These are phyloP conservation scores for Dipodomys ordii DNA, from an alignment of 2,113 vertebrate genomes.

Conservation along the genomic window DNA sequence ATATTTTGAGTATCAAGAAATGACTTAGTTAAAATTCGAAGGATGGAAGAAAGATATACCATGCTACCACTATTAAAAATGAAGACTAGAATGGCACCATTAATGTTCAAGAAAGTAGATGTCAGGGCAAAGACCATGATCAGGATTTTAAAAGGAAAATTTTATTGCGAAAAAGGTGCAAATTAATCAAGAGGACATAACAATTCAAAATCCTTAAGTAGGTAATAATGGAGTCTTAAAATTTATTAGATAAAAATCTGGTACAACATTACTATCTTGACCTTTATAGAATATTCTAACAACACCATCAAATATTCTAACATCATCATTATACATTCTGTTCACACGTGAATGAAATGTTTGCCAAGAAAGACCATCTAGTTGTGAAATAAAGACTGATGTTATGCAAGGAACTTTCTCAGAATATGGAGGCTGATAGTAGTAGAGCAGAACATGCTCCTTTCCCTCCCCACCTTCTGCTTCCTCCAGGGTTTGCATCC, in stretches of 20 bases:
- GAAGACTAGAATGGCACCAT: not conserved
- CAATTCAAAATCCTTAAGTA: not conserved
- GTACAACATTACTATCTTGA: not conserved
- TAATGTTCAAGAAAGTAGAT: not conserved
- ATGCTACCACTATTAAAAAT: not conserved
- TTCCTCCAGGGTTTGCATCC: not conserved
- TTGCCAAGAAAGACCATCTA: not conserved
- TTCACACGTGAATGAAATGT: not conserved
- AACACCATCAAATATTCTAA: not conserved
- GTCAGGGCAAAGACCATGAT: not conserved
- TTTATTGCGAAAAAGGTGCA: not conserved
- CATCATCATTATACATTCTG: not conserved
- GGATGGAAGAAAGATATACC: not conserved
- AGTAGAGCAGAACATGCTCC: not conserved
- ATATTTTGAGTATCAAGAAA: slow-evolving; percentile 1
- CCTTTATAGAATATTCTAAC: not conserved
- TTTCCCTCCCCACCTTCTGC: too few relatives aligned
- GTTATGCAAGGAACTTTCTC: not conserved
- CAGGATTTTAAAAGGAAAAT: not conserved
- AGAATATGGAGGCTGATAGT: not conserved
- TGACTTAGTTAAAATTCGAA: not conserved
- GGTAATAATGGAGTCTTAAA: not conserved
- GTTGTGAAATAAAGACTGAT: not conserved
- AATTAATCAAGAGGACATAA: slow-evolving; percentile 4
- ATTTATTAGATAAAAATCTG: not conserved